Conservation (phyloP, 1,140 invertebrate species). For the Thrips palmi region DNA sequence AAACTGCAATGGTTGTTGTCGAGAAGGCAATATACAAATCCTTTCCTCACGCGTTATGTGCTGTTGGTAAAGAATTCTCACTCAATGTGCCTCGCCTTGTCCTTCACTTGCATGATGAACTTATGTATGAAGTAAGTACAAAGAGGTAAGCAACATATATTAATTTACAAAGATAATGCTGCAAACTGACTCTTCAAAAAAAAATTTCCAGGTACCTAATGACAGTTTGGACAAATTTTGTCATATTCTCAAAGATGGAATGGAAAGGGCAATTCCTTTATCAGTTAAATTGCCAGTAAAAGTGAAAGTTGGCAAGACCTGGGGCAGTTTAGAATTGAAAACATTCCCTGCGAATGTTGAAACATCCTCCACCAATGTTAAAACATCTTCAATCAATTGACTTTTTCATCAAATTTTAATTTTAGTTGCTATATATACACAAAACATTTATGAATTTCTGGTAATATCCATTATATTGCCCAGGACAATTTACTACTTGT, state of each 20-base stretch:
- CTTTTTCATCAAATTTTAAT: no score
- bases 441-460: no score
- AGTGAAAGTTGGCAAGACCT: conserved; percentile 58
- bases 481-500: no score
- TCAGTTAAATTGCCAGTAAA: conserved; percentile 70
- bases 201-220: conserved; percentile 21
- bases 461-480: no score
- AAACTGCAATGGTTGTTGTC: conserved; percentile 71
- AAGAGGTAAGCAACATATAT: neutral
- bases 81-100: conserved; percentile 43
- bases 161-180: neutral
- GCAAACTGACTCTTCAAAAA: neutral
- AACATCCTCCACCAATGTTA: no score
- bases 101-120: conserved; percentile 88
- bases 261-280: conserved; percentile 60
- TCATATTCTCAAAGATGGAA: conserved; percentile 46
- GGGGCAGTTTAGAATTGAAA: no score
- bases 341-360: no score
- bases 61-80: no score
- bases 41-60: conserved; percentile 14
- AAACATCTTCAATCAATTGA: no score
- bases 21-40: conserved; percentile 29
- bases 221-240: conserved; percentile 38
- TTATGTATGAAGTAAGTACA: conserved; percentile 72
- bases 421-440: no score